phyloP scores from a whole-genome alignment of 2,888 invertebrate species.

The Philonicus albiceps region DNA sequence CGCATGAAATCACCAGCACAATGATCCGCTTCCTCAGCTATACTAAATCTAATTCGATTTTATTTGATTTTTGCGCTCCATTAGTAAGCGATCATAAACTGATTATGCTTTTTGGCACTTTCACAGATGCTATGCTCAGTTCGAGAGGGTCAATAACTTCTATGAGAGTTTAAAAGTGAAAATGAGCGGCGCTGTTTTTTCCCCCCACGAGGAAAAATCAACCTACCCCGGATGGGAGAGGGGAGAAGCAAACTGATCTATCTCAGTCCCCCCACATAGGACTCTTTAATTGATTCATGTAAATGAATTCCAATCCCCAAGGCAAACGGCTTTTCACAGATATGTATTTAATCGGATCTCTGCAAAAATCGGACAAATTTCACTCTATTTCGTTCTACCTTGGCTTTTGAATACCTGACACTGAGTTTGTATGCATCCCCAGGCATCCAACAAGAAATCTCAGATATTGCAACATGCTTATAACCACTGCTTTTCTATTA shows the following conservation, averaged over 20 bases:
- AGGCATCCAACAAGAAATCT: not conserved
- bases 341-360: not conserved
- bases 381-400: not conserved
- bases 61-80: not conserved
- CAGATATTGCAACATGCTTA: not conserved
- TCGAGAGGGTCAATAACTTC: not conserved
- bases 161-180: not conserved
- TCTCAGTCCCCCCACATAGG: not conserved
- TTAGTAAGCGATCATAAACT: not conserved
- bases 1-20: not conserved
- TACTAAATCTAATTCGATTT: not conserved
- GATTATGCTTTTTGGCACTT: constrained; percentile 10
- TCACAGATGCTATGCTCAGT: not conserved
- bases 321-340: constrained; percentile 13
- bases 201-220: not conserved
- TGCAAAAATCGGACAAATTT: not conserved
- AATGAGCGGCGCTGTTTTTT: not conserved
- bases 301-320: constrained; percentile 28
- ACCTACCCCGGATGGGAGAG: not conserved
- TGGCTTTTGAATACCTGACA: not conserved
- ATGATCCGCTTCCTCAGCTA: not conserved
- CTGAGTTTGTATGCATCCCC: not conserved
- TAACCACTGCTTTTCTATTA: not conserved
- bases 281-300: constrained; percentile 11
- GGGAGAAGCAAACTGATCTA: not conserved